These are phyloP conservation scores for Polydrusus pterygomalis DNA, from an alignment of 2,888 invertebrate genomes.

Conservation along the genomic window DNA sequence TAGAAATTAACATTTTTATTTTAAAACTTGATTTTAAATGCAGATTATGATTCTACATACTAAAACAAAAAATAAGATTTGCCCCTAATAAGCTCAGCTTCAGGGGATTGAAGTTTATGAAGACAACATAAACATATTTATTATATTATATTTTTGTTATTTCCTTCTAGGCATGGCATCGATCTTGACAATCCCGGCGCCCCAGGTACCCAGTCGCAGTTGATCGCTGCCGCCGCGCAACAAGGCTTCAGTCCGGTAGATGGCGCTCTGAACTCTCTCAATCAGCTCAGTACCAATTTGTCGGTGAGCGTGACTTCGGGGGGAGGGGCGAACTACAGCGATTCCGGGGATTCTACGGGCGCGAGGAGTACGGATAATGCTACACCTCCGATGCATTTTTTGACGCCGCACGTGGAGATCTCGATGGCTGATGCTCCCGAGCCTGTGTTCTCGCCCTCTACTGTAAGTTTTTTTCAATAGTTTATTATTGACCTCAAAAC, in stretches of 20 bases:
- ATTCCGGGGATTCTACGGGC: slow-evolving; percentile 88
- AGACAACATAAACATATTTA: no score
- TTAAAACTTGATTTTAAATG: no score
- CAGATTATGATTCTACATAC: no score
- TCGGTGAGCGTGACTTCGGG: slow-evolving; percentile 74
- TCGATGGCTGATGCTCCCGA: slow-evolving; percentile 90
- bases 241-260: slow-evolving; percentile 72
- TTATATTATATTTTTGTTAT: no score
- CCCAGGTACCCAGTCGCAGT: slow-evolving; percentile 84
- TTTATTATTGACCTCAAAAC: no score
- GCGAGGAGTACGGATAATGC: slow-evolving; percentile 89
- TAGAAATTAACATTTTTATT: no score
- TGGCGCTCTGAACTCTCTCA: slow-evolving; percentile 73
- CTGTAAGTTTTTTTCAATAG: no score
- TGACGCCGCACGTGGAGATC: slow-evolving; percentile 93
- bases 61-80: no score
- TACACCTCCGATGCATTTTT: slow-evolving; percentile 92
- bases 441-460: slow-evolving; percentile 76
- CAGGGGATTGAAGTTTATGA: no score
- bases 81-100: no score
- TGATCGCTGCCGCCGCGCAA: slow-evolving; percentile 78
- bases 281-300: slow-evolving; percentile 79
- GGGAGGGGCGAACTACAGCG: slow-evolving; percentile 86
- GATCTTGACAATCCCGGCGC: slow-evolving; percentile 93
- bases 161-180: slow-evolving; percentile 83